Percentiles rank a stretch among this genome's conserved stretches.
These are phyloP conservation scores for Mustelus asterias DNA, from an alignment of 2,113 vertebrate genomes.

Conservation along the genomic window DNA sequence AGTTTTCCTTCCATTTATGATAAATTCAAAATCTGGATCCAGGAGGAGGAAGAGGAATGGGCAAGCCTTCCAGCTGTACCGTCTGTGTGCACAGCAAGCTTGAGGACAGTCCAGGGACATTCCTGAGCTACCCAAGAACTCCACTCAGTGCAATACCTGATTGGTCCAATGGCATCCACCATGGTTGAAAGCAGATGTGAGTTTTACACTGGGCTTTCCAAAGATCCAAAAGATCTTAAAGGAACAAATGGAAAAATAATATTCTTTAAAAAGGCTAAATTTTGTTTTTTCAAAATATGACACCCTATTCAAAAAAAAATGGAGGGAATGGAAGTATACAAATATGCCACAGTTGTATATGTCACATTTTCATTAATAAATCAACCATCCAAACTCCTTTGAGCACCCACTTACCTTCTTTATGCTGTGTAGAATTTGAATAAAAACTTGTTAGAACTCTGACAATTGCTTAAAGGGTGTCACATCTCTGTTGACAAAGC, in stretches of 20 bases:
- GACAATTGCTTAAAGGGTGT: neutral
- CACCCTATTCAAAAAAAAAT: neutral
- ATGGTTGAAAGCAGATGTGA: neutral
- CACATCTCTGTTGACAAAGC: conserved; percentile 11
- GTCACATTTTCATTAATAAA: neutral
- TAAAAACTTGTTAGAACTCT: conserved; percentile 1
- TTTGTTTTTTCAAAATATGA: neutral
- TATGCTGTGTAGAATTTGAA: neutral
- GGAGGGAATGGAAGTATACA: neutral
- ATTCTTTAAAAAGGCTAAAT: neutral
- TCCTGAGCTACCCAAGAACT: neutral
- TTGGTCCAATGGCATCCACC: neutral
- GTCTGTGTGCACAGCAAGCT: neutral
- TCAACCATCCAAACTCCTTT: neutral
- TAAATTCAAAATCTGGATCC: neutral
- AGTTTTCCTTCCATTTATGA: neutral
- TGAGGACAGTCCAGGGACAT: neutral
- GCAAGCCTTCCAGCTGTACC: neutral
- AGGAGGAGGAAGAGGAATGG: neutral
- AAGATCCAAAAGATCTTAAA: neutral
- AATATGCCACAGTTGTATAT: too few relatives aligned
- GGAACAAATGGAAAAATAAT: neutral
- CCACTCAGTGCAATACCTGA: neutral
- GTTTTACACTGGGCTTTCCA: neutral
- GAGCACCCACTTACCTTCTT: neutral